phyloP scores from a whole-genome alignment of 2,113 vertebrate genomes.

The Paramormyrops kingsleyae region DNA sequence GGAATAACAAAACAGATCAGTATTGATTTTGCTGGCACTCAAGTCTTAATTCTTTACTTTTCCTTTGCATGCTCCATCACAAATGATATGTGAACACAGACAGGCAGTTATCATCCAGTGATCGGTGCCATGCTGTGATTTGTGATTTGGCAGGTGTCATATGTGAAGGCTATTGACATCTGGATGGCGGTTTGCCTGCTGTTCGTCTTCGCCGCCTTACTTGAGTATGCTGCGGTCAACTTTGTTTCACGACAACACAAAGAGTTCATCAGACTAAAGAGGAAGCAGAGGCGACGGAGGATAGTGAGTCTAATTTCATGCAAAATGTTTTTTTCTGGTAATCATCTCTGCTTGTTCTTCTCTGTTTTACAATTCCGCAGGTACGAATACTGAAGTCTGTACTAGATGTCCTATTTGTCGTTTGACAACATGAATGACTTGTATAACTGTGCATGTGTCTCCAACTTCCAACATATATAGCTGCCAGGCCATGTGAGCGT shows the following conservation, averaged over 20 bases:
- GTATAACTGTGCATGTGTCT: not conserved
- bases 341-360: not conserved
- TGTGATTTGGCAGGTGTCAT: not conserved
- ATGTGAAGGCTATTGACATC: not conserved
- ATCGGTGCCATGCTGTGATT: not conserved
- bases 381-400: not conserved
- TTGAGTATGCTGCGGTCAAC: conserved; percentile 85
- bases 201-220: not conserved
- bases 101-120: not conserved
- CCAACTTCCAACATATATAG: not conserved
- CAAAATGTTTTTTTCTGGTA: not conserved
- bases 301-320: conserved; percentile 62
- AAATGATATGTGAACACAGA: not conserved
- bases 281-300: conserved; percentile 63
- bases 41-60: not conserved
- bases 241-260: conserved; percentile 90
- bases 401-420: not conserved
- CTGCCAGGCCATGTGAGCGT: not conserved
- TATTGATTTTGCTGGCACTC: not conserved
- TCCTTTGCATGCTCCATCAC: not conserved
- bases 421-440: not conserved
- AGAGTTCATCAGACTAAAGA: conserved; percentile 79
- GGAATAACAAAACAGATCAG: not conserved
- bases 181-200: not conserved
- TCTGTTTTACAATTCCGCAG: not conserved